A percentile compares a stretch with the other conserved stretches of the same genome.
phyloP scores from a whole-genome alignment of 2,797 vertebrate genomes.

The Dendrocincla fuliginosa region DNA sequence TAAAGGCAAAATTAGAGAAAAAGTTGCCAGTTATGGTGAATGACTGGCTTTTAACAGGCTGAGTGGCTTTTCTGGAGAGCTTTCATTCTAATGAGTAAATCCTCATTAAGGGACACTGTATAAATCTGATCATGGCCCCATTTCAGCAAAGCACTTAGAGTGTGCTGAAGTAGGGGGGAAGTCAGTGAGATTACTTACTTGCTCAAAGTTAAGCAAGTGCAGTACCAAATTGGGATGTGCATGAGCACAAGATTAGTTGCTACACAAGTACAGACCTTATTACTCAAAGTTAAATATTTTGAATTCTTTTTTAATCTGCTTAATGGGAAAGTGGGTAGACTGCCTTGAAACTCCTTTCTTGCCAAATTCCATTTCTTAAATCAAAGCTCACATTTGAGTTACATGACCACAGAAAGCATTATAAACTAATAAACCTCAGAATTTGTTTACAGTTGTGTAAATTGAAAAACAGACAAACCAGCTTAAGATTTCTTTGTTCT shows the following conservation, averaged over 20 bases:
- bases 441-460: constrained; percentile 38
- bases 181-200: constrained; percentile 16
- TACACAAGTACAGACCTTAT: constrained; percentile 17
- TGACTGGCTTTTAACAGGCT: neutral
- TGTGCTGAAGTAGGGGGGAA: neutral
- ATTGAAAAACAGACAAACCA: constrained; percentile 14
- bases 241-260: constrained; percentile 33
- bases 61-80: constrained; percentile 25
- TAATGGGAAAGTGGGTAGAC: constrained; percentile 56
- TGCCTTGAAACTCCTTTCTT: constrained; percentile 37
- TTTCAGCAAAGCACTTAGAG: constrained; percentile 39
- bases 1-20: neutral
- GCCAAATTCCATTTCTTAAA: constrained; percentile 55
- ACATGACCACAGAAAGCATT: constrained; percentile 52
- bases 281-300: constrained; percentile 59
- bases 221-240: neutral
- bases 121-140: constrained; percentile 22
- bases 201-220: constrained; percentile 27
- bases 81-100: constrained; percentile 31
- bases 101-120: constrained; percentile 14
- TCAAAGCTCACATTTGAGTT: constrained; percentile 48
- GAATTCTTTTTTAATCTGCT: constrained; percentile 62
- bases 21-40: neutral
- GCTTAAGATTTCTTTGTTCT: constrained; percentile 32
- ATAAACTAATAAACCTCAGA: constrained; percentile 52